Conservation (phyloP, 2,797 vertebrate species). For the Borostomias antarcticus region DNA sequence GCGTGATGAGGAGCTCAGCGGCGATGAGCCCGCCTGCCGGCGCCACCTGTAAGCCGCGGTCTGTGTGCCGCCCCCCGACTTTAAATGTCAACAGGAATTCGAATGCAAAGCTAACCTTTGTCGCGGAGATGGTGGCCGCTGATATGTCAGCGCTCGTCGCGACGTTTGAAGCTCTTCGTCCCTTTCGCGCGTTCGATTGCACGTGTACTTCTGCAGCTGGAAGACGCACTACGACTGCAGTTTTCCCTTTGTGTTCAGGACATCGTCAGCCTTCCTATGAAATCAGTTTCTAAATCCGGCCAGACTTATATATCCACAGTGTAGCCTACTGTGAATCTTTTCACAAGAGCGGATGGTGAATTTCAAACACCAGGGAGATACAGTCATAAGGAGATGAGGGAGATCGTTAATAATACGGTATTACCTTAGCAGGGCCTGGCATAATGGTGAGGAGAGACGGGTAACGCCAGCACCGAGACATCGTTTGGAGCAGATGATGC, state of each 20-base stretch:
- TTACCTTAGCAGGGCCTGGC: not conserved
- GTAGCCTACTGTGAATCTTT: not conserved
- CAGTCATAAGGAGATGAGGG: not conserved
- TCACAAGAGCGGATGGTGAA: not conserved
- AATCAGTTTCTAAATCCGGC: not conserved
- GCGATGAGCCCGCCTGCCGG: conserved; percentile 52
- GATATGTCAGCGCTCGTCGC: conserved; percentile 60
- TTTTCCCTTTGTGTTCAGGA: not conserved
- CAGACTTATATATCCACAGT: not conserved
- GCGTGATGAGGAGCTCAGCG: conserved; percentile 73
- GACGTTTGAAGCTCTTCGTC: conserved; percentile 32
- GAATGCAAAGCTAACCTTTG: conserved; percentile 75
- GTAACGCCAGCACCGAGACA: not conserved
- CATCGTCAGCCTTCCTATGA: not conserved
- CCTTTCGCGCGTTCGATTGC: not conserved
- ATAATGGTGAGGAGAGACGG: not conserved
- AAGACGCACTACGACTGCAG: no score
- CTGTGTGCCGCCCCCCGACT: conserved; percentile 46
- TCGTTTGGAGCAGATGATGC: not conserved
- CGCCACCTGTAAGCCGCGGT: conserved; percentile 47
- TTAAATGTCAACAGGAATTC: conserved; percentile 74
- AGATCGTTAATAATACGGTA: not conserved
- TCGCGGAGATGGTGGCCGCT: conserved; percentile 57
- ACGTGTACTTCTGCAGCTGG: no score
- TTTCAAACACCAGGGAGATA: not conserved